A percentile compares a stretch with the other conserved stretches of the same genome.
Evolutionary conservation across 2,888 invertebrate genomes (phyloP).

Genomic region (Hymenopus coronatus): DNA sequence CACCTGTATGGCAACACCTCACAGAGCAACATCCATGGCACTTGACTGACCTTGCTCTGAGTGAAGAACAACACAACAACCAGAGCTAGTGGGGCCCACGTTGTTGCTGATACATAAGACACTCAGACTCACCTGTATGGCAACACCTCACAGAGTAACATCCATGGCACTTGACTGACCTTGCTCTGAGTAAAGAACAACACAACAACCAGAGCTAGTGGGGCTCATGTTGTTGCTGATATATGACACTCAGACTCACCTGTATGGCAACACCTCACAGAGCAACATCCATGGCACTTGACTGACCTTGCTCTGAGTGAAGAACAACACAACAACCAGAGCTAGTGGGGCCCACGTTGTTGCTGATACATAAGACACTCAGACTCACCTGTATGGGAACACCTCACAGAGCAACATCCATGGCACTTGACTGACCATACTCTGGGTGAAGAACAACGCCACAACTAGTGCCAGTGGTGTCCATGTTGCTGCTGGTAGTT

Average conservation of each 20-base stretch:
- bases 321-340: conserved; percentile 40
- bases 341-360: too few species aligned
- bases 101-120: too few species aligned
- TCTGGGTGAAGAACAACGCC: conserved; percentile 46
- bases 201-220: conserved; percentile 48
- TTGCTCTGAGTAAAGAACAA: conserved; percentile 47
- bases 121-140: conserved; percentile 40
- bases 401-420: conserved; percentile 55
- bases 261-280: conserved; percentile 51
- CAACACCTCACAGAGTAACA: conserved; percentile 53
- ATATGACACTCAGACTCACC: conserved; percentile 53
- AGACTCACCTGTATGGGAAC: conserved; percentile 42
- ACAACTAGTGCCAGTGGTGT: conserved; percentile 49
- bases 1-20: conserved; percentile 50
- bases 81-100: conserved; percentile 44
- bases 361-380: too few species aligned
- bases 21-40: conserved; percentile 53
- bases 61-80: conserved; percentile 49
- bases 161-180: conserved; percentile 51
- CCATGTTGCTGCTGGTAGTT: conserved; percentile 14
- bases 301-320: conserved; percentile 46
- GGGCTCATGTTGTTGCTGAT: conserved; percentile 49
- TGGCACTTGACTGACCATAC: conserved; percentile 49
- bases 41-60: conserved; percentile 46
- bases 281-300: conserved; percentile 53